Conservation (phyloP, 2,888 invertebrate species). For the Idaea aversata region DNA sequence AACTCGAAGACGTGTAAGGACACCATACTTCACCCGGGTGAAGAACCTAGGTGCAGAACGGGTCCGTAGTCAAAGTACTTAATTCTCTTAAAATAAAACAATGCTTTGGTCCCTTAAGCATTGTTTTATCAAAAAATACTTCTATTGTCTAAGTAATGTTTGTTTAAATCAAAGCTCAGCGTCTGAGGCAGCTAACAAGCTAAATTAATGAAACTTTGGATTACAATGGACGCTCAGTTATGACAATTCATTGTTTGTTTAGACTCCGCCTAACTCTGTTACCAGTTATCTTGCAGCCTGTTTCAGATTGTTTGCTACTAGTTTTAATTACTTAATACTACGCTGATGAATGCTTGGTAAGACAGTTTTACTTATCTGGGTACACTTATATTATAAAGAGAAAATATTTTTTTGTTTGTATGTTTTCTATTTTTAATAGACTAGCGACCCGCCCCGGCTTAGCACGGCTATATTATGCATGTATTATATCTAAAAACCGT, state of each 20-base stretch:
- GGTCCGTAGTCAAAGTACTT: too few species aligned
- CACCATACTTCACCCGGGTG: too few species aligned
- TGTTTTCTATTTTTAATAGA: too few species aligned
- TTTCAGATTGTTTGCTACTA: neutral
- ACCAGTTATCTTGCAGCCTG: neutral
- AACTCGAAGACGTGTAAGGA: too few species aligned
- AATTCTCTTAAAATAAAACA: too few species aligned
- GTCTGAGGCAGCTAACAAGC: neutral
- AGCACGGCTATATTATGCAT: too few species aligned
- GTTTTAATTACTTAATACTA: neutral
- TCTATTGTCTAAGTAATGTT: constrained; percentile 38
- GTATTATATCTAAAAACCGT: too few species aligned
- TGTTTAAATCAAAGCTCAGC: constrained; percentile 20
- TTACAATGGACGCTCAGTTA: constrained; percentile 25
- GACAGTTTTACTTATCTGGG: neutral
- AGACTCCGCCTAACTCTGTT: constrained; percentile 11
- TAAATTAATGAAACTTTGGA: constrained; percentile 23
- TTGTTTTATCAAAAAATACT: neutral
- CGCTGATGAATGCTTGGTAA: neutral
- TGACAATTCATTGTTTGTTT: constrained; percentile 28
- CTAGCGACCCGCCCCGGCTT: too few species aligned
- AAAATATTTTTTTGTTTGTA: too few species aligned
- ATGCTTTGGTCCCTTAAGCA: neutral
- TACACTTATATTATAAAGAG: too few species aligned
- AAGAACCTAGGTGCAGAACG: too few species aligned